Evolutionary conservation across 2,888 invertebrate genomes (phyloP), one percentile per base, ranked within the genome.

Genomic region (Pandemis heparana): DNA sequence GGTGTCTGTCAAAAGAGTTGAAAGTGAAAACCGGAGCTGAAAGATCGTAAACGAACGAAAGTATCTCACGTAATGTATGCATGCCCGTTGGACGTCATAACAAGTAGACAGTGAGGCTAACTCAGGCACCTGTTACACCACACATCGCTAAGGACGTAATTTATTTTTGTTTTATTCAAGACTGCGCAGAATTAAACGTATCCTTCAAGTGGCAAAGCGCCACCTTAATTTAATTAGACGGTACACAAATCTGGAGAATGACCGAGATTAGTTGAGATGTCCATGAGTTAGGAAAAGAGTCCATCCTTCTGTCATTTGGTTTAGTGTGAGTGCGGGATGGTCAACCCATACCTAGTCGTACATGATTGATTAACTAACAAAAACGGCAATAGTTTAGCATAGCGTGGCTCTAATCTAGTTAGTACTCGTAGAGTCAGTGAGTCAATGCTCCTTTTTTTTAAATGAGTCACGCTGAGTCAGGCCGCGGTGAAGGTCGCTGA

Each of bases 1-100:
- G 46, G 63, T 43, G 43, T 43, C 41, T 12, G 53, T 12, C n/a
- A 70, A 63, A 62, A 41, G 23, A 71, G 7, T 38, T 60, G 3
- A 64, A 71, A 71, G 64, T 64, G 70, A 64, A 70, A 71, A 64
- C 64, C 39, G 32, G 9, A 5, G 32, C 70, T 65, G 70, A 64
- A 71, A 65, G 7, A n/a, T 18, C 23, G n/a, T 70, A 46, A 48
- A 64, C 38, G 48, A 48, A 46, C 48, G 70, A 64, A 70, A 65
- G 46, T 64, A 64, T 71, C 64, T 48, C 59, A 65, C 46, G 14
- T 9, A 64, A n/a, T 38, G 7, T 56, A 6, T 12, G 12, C 23
- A 23, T 18, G 16, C 16, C 18, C 51, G 16, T 53, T 53, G 16
- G 12, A 56, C 23, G 56, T 12, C 56, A 23, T 12, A 12, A 56